Evolutionary conservation across 2,113 vertebrate genomes (phyloP).

Genomic region (Meleagris gallopavo): DNA sequence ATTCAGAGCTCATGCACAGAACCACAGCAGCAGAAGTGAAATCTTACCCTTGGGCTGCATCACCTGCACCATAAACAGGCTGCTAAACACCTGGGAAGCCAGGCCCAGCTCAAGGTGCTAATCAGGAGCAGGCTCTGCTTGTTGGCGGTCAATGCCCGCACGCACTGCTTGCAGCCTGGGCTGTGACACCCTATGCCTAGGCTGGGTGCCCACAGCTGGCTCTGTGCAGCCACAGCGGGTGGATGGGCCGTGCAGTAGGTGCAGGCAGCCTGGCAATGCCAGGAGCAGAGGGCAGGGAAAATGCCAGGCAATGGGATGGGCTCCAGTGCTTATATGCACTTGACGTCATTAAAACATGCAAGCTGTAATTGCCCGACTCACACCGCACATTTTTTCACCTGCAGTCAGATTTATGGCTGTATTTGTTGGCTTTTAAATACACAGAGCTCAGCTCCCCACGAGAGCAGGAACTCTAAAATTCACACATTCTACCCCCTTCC

Average conservation of each 20-base stretch:
- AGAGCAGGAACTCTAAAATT: conserved; percentile 53
- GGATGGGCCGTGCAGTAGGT: too few species aligned
- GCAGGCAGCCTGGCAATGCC: too few species aligned
- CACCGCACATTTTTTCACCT: conserved; percentile 48
- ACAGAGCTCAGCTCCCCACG: background rate
- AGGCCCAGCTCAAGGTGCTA: background rate
- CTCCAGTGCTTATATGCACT: background rate
- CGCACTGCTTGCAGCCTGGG: too few species aligned
- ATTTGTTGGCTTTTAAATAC: conserved; percentile 53
- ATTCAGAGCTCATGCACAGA: background rate
- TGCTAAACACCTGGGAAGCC: background rate
- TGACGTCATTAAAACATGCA: conserved; percentile 19
- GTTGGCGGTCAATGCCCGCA: background rate
- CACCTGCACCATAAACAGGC: background rate
- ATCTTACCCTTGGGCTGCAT: background rate
- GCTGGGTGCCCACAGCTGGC: conserved; percentile 53
- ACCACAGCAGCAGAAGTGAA: background rate
- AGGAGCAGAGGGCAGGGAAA: fast-evolving
- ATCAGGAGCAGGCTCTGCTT: background rate
- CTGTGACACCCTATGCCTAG: background rate
- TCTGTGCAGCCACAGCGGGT: background rate
- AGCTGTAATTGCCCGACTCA: conserved; percentile 7
- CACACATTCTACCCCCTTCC: conserved; percentile 30
- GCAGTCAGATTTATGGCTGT: conserved; percentile 24
- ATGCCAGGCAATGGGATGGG: background rate